Evolutionary conservation across 2,888 invertebrate genomes (phyloP).

Genomic region (Hybos culiciformis): DNA sequence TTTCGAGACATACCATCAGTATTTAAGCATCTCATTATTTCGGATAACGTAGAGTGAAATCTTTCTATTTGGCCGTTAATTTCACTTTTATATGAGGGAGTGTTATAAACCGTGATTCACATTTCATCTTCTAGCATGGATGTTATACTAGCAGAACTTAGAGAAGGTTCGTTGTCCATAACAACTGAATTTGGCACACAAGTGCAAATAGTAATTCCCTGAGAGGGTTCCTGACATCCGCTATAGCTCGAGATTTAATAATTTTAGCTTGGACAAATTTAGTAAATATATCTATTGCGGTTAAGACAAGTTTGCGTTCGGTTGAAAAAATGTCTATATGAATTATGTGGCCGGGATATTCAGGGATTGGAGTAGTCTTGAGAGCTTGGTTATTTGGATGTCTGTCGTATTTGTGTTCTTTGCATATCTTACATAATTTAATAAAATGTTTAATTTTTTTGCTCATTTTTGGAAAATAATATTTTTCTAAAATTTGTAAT

Average conservation of each 20-base stretch:
- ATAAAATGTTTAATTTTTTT: background rate
- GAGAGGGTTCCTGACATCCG: slow-evolving; percentile 10
- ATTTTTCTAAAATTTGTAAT: slow-evolving; percentile 6
- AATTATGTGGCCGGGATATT: slow-evolving; percentile 6
- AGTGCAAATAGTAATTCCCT: slow-evolving; percentile 12
- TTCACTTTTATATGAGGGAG: slow-evolving; percentile 8
- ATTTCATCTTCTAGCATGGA: slow-evolving; percentile 7
- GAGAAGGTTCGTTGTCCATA: slow-evolving; percentile 11
- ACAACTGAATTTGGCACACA: slow-evolving; percentile 12
- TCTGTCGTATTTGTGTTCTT: slow-evolving; percentile 2
- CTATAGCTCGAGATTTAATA: slow-evolving; percentile 6
- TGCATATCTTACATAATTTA: slow-evolving; percentile 3
- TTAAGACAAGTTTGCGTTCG: slow-evolving; percentile 8
- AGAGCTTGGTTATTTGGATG: background rate
- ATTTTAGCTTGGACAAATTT: slow-evolving; percentile 9
- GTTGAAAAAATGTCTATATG: slow-evolving; percentile 9
- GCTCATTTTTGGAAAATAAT: slow-evolving; percentile 6
- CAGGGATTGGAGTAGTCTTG: slow-evolving; percentile 7
- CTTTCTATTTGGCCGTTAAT: slow-evolving; percentile 6
- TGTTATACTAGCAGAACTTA: slow-evolving; percentile 4
- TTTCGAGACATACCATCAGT: background rate
- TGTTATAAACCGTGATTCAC: slow-evolving; percentile 5
- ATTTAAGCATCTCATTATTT: slow-evolving; percentile 6
- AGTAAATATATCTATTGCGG: slow-evolving; percentile 13
- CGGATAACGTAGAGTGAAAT: slow-evolving; percentile 9